Conservation (phyloP, 2,888 invertebrate genomes). For the Volucella inanis region DNA sequence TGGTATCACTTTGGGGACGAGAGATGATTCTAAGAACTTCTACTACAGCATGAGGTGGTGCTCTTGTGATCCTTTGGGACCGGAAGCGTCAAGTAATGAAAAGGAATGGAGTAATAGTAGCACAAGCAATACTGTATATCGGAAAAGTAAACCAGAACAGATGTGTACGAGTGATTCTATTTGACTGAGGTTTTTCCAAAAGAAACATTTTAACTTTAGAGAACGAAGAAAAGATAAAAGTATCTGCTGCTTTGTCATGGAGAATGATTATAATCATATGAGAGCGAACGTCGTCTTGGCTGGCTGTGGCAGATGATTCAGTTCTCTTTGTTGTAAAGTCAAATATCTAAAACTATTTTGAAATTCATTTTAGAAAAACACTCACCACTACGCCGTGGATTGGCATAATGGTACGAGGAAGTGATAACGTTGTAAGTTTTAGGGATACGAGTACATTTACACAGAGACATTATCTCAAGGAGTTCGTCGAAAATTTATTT, state of each 20-base stretch:
- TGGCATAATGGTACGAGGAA: neutral
- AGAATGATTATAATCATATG: conserved; percentile 52
- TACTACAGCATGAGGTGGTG: conserved; percentile 31
- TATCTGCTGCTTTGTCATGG: conserved; percentile 17
- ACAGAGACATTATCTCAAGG: neutral
- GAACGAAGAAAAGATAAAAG: conserved; percentile 20
- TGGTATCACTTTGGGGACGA: conserved; percentile 44
- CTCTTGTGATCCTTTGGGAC: conserved; percentile 39
- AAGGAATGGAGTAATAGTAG: conserved; percentile 7
- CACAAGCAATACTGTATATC: conserved; percentile 44
- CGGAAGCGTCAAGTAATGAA: neutral
- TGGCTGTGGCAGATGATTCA: neutral
- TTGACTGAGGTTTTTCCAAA: conserved; percentile 60
- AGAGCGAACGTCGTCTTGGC: neutral
- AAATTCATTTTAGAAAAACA: conserved; percentile 33
- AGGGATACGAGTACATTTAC: neutral
- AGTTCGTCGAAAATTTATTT: neutral
- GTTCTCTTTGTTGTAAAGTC: conserved; percentile 34
- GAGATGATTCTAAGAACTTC: conserved; percentile 41
- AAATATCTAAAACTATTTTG: conserved; percentile 39
- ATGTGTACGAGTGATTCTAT: conserved; percentile 63
- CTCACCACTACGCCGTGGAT: neutral
- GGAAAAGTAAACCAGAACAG: conserved; percentile 67
- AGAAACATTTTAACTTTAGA: conserved; percentile 65
- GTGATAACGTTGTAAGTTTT: conserved; percentile 11